Conservation (phyloP, 2,888 invertebrate species). For the Apamea crenata region DNA sequence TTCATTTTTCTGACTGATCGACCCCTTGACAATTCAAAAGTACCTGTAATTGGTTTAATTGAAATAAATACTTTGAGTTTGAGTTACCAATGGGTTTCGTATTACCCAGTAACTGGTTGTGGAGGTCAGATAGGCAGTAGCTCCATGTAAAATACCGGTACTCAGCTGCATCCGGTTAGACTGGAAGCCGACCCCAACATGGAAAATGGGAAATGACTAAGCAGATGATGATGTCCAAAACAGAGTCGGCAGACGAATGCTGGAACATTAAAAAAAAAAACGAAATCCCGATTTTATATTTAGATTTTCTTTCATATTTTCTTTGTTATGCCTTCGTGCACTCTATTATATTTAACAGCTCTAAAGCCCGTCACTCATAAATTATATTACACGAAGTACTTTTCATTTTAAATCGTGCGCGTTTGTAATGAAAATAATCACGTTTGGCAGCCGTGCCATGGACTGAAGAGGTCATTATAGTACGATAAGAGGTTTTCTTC, state of each 20-base stretch:
- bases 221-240: not conserved
- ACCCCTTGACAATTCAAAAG: too few relatives aligned
- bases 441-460: slow-evolving; percentile 24
- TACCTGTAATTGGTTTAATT: too few relatives aligned
- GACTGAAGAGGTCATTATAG: slow-evolving; percentile 29
- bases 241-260: not conserved
- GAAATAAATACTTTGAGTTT: too few relatives aligned
- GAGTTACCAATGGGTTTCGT: too few relatives aligned
- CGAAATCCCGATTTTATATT: not conserved
- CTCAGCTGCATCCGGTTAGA: too few relatives aligned
- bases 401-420: slow-evolving; percentile 42
- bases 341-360: slow-evolving; percentile 27
- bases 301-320: slow-evolving; percentile 11
- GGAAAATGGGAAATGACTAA: too few relatives aligned
- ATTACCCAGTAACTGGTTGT: too few relatives aligned
- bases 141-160: too few relatives aligned
- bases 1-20: too few relatives aligned
- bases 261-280: not conserved
- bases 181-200: too few relatives aligned
- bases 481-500: not conserved
- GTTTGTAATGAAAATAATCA: slow-evolving; percentile 36
- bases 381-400: slow-evolving; percentile 32
- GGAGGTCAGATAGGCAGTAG: too few relatives aligned
- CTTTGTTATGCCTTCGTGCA: slow-evolving; percentile 30
- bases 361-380: slow-evolving; percentile 19